These are phyloP conservation scores for Platycercus adscitus DNA, from an alignment of 2,113 vertebrate species.

Conservation along the genomic window DNA sequence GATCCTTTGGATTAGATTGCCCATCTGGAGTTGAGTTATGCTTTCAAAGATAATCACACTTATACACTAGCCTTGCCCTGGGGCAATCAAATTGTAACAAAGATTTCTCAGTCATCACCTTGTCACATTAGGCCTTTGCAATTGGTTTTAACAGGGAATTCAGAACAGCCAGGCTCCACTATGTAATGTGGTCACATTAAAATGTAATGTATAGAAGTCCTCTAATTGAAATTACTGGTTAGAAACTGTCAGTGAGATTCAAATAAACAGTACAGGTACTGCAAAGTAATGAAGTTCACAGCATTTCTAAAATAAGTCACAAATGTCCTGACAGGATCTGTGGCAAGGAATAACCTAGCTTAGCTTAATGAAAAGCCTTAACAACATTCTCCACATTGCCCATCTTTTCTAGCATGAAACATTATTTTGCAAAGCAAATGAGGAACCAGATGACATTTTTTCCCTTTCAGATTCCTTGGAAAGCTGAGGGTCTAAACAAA, in stretches of 20 bases:
- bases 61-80: neutral
- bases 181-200: neutral
- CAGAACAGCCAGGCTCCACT: neutral
- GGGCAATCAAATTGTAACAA: neutral
- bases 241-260: neutral
- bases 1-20: neutral
- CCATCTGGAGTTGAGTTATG: neutral
- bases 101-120: neutral
- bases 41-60: neutral
- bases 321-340: neutral
- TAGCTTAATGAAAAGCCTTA: neutral
- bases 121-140: neutral
- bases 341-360: neutral
- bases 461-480: neutral
- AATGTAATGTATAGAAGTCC: neutral
- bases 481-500: neutral
- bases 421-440: neutral
- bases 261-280: neutral
- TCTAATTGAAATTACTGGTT: neutral
- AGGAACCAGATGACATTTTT: neutral
- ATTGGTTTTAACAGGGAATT: neutral
- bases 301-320: neutral
- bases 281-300: neutral
- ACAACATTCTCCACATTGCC: neutral
- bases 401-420: neutral